Evolutionary conservation across 2,797 vertebrate species (phyloP), one percentile per base, ranked within the genome.

Genomic region (Gadopsis bispinosus): DNA sequence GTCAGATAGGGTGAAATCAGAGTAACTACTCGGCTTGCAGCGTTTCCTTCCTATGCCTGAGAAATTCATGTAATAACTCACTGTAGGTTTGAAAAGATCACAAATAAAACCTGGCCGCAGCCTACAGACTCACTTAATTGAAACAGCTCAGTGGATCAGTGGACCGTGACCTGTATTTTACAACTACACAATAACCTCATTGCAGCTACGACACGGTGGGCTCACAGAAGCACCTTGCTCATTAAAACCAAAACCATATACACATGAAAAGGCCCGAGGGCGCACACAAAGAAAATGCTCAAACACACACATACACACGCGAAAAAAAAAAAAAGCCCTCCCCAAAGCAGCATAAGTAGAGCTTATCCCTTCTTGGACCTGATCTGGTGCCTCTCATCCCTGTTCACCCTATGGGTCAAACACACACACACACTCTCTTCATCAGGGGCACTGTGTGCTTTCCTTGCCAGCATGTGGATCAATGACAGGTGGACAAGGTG

Each of bases 321-420:
- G 60, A 41, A 17, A 29, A 26, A 26, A 26, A 26, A 26, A 26
- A 54, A 64, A 64, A 71, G 45, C 62, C 39, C 7, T 82, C 51
- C 69, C 75, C 64, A 76, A 73, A 75, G 86, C 58, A 80, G 81
- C 79, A 76, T 89, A 90, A 91, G 91, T 79, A 73, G 65, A 87
- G 89, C 86, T 93, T 87, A 93, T 91, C 90, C 89, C 83, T 87
- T 90, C 89, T 88, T 83, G 84, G 85, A 88, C 88, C 81, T 88
- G 88, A 91, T 92, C 88, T 89, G 90, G 83, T 86, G 86, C 73
- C 80, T 88, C 88, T 89, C 74, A 86, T 89, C 86, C 86, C 81
- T 51, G 58, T 47, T 87, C 88, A 90, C 83, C 83, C 80, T 73
- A 70, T 87, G 86, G 84, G 84, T 89, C 90, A 88, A 63, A 58